Evolutionary conservation across 2,888 invertebrate genomes (phyloP).

Genomic region (Leptura quadrifasciata): DNA sequence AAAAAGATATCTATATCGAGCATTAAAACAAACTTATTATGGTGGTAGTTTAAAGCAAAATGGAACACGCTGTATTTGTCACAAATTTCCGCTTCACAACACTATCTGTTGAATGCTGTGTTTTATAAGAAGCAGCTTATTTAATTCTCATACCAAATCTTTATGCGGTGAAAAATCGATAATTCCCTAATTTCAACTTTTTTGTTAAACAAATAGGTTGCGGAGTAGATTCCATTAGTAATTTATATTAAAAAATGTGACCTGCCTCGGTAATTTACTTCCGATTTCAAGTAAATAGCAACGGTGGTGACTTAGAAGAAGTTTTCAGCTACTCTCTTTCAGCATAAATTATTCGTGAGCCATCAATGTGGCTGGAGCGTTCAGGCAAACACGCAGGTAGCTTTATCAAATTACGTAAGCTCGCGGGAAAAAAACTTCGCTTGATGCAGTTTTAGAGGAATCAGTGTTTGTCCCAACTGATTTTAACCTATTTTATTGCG

Average conservation of each 20-base stretch:
- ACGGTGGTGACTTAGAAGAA: constrained; percentile 60
- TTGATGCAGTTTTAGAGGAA: constrained; percentile 52
- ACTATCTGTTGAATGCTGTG: too few species aligned
- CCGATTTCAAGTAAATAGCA: constrained; percentile 55
- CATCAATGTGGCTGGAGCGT: constrained; percentile 69
- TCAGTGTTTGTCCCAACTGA: constrained; percentile 46
- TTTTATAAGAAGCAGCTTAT: neutral
- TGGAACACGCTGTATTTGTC: too few species aligned
- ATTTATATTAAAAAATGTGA: constrained; percentile 50
- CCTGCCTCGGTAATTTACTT: constrained; percentile 53
- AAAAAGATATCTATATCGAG: too few species aligned
- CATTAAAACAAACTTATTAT: too few species aligned
- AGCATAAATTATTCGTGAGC: constrained; percentile 70
- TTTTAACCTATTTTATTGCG: constrained; percentile 41
- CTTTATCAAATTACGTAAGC: constrained; percentile 69
- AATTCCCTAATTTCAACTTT: neutral
- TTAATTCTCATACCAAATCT: too few species aligned
- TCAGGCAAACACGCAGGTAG: constrained; percentile 67
- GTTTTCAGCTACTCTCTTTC: constrained; percentile 69
- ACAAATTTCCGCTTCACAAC: too few species aligned
- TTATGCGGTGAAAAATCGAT: neutral
- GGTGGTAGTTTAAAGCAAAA: too few species aligned
- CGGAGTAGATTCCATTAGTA: constrained; percentile 17
- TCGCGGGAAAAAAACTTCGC: constrained; percentile 61
- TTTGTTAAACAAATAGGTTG: neutral